Conservation (phyloP, 2,797 vertebrate species). For the Pantherophis vulpinus region DNA sequence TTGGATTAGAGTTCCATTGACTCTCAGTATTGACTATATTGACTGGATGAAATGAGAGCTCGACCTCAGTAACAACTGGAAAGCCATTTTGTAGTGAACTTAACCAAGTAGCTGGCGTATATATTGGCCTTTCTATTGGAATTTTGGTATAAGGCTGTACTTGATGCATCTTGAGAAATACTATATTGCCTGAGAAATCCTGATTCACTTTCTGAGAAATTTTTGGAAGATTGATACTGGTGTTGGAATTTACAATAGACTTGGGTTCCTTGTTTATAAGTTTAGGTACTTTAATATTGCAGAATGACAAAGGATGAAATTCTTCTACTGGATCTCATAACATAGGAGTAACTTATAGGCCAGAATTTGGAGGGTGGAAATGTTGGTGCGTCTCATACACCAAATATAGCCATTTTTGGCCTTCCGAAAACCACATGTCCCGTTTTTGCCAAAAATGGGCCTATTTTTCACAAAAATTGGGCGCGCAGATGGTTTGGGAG, state of each 20-base stretch:
- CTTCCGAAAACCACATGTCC: too few species aligned
- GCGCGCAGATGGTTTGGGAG: too few species aligned
- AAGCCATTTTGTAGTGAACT: not conserved
- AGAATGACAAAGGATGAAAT: not conserved
- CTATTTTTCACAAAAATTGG: too few species aligned
- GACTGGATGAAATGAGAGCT: not conserved
- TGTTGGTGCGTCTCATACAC: too few species aligned
- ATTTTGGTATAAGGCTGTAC: not conserved
- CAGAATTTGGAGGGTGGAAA: not conserved
- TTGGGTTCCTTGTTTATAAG: not conserved
- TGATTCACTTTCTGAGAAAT: not conserved
- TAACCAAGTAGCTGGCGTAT: not conserved
- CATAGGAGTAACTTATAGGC: not conserved
- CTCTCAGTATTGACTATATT: not conserved
- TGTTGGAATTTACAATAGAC: not conserved
- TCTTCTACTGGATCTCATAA: not conserved
- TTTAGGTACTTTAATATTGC: not conserved
- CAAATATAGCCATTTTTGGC: too few species aligned
- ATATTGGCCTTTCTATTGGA: not conserved
- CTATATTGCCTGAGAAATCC: not conserved
- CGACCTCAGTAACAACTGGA: not conserved
- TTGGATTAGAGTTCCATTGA: not conserved
- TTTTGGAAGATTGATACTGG: not conserved
- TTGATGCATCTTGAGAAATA: not conserved
- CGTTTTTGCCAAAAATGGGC: too few species aligned